A percentile compares a stretch with the other conserved stretches of the same genome.
Conservation (phyloP, 2,888 invertebrate species). For the Drosophila longiperda region DNA sequence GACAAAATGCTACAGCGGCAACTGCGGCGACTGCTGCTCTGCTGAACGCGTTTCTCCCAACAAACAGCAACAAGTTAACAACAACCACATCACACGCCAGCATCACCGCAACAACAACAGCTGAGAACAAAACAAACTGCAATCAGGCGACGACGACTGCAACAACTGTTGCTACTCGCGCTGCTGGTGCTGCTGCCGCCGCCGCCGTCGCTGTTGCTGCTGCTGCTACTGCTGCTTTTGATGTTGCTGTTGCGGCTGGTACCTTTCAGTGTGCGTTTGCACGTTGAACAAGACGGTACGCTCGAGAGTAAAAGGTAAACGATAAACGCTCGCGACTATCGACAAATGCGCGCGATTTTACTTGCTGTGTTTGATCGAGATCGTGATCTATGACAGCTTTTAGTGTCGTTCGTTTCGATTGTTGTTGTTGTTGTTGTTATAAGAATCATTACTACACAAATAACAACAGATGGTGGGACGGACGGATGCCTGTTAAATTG, state of each 20-base stretch:
- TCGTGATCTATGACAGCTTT: conserved; percentile 63
- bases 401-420: conserved; percentile 33
- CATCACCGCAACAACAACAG: conserved; percentile 61
- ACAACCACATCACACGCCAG: conserved; percentile 45
- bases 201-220: conserved; percentile 14
- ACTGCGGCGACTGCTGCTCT: conserved; percentile 25
- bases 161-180: conserved; percentile 45
- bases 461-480: conserved; percentile 20
- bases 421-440: conserved; percentile 28
- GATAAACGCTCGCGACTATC: conserved; percentile 28
- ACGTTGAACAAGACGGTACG: conserved; percentile 79
- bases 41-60: conserved; percentile 72
- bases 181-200: conserved; percentile 24
- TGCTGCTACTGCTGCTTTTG: conserved; percentile 41
- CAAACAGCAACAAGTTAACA: conserved; percentile 57
- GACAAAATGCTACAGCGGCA: conserved; percentile 70
- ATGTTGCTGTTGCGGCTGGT: conserved; percentile 44
- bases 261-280: conserved; percentile 78
- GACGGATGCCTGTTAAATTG: conserved; percentile 53
- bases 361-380: conserved; percentile 14
- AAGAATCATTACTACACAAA: conserved; percentile 46
- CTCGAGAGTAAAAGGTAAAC: conserved; percentile 35
- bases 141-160: conserved; percentile 59
- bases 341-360: conserved; percentile 39
- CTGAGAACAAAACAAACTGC: conserved; percentile 79